Conservation (phyloP, 2,113 vertebrate genomes). For the Corvus hawaiiensis region DNA sequence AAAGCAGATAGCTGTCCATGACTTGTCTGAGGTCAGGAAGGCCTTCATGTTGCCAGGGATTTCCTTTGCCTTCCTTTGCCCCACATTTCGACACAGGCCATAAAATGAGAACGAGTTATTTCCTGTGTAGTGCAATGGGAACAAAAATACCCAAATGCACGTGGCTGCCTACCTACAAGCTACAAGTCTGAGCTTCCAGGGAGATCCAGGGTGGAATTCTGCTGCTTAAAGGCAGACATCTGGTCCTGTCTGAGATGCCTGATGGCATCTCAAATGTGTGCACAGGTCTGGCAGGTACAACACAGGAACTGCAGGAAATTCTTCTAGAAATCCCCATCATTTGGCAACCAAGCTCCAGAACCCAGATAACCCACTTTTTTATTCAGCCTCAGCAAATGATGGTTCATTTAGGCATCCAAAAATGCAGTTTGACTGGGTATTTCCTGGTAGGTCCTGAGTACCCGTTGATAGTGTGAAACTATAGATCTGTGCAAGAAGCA, state of each 20-base stretch:
- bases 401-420: not conserved
- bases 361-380: not conserved
- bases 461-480: not conserved
- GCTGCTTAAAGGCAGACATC: not conserved
- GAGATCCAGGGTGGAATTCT: not conserved
- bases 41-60: not conserved
- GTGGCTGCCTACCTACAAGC: not conserved
- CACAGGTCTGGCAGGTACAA: not conserved
- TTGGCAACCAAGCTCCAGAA: not conserved
- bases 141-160: not conserved
- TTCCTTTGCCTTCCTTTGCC: slow-evolving; percentile 12
- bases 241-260: not conserved
- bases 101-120: not conserved
- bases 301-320: not conserved
- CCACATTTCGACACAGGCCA: not conserved
- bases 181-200: not conserved
- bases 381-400: not conserved
- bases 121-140: not conserved
- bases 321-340: not conserved
- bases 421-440: not conserved
- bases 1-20: not conserved
- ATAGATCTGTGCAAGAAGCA: not conserved
- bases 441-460: not conserved
- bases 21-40: not conserved
- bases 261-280: not conserved